Percentiles rank a stretch among this genome's conserved stretches.
phyloP scores from a whole-genome alignment of 2,888 invertebrate genomes.

The Lasius fuliginosus region DNA sequence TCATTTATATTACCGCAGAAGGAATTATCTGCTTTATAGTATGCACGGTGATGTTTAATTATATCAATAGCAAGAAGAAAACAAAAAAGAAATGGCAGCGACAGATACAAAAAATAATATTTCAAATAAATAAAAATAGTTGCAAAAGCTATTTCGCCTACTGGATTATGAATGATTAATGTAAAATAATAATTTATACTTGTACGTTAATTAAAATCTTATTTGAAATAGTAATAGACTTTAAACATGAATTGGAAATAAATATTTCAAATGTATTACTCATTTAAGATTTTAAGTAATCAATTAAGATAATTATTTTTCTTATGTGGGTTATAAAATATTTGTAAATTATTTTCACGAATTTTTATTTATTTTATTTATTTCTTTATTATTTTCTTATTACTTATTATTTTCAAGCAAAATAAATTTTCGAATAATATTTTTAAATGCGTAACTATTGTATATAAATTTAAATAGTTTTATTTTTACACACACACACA shows the following conservation, averaged over 20 bases:
- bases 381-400: neutral
- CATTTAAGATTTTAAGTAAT: neutral
- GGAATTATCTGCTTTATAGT: neutral
- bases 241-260: neutral
- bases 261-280: neutral
- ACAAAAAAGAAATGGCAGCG: no score
- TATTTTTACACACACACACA: neutral
- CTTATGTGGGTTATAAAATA: neutral
- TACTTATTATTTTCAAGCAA: neutral
- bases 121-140: neutral
- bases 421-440: neutral
- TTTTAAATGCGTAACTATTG: neutral
- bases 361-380: neutral
- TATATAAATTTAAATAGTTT: neutral
- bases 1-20: neutral
- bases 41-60: neutral
- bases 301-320: neutral
- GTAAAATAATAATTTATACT: neutral
- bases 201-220: neutral
- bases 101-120: neutral
- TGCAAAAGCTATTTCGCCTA: neutral
- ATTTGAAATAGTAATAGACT: neutral
- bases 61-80: neutral
- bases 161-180: neutral
- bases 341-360: neutral